A percentile compares a stretch with the other conserved stretches of the same genome.
These are phyloP conservation scores for Philonicus albiceps DNA, from an alignment of 2,888 invertebrate species.

Conservation along the genomic window DNA sequence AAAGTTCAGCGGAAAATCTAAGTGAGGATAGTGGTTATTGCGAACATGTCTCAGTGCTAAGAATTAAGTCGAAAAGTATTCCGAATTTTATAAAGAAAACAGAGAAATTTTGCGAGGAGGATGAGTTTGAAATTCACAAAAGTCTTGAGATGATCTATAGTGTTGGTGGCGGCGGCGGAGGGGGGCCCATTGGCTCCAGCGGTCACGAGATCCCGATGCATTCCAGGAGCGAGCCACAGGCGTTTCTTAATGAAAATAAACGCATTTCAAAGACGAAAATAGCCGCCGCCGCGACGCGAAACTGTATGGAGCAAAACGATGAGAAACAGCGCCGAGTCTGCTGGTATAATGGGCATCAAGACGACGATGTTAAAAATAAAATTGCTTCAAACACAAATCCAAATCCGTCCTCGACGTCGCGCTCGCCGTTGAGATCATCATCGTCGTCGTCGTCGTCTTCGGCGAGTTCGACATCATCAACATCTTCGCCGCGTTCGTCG, in stretches of 20 bases:
- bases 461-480: constrained; percentile 52
- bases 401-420: constrained; percentile 55
- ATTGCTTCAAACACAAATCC: constrained; percentile 50
- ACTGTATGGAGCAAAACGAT: constrained; percentile 39
- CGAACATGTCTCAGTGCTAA: constrained; percentile 61
- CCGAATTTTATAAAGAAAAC: constrained; percentile 60
- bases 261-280: constrained; percentile 47
- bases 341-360: constrained; percentile 49
- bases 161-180: constrained; percentile 47
- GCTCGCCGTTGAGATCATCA: constrained; percentile 50
- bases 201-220: constrained; percentile 56
- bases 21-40: constrained; percentile 84
- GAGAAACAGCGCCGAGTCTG: constrained; percentile 29
- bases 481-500: constrained; percentile 51
- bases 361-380: constrained; percentile 50
- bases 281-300: constrained; percentile 44
- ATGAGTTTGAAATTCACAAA: constrained; percentile 54
- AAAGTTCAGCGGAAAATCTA: constrained; percentile 78
- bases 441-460: constrained; percentile 49
- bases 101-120: constrained; percentile 62
- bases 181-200: constrained; percentile 4
- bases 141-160: constrained; percentile 52
- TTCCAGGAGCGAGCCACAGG: constrained; percentile 36
- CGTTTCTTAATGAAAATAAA: constrained; percentile 5
- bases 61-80: constrained; percentile 63